Evolutionary conservation across 2,113 vertebrate species (phyloP).

Genomic region (Hydrochoerus hydrochaeris): DNA sequence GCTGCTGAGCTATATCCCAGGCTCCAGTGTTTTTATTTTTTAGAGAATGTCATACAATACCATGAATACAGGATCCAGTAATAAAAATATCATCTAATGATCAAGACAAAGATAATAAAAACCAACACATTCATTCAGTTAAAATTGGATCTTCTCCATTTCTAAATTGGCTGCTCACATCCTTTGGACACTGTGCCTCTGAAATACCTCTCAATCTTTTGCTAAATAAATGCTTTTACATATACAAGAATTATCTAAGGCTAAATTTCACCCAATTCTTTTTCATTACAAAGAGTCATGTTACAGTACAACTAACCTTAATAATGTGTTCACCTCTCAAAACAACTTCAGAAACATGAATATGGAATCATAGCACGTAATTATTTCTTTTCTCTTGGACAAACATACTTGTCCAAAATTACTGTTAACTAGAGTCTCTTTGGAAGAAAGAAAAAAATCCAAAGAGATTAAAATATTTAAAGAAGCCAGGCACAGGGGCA

Average conservation of each 20-base stretch:
- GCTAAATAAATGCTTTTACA: constrained; percentile 20
- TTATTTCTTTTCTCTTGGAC: background rate
- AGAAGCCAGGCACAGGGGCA: background rate
- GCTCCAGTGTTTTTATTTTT: background rate
- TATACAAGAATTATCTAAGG: background rate
- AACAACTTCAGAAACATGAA: constrained; percentile 44
- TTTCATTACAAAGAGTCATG: background rate
- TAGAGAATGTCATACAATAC: background rate
- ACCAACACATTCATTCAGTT: background rate
- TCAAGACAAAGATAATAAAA: background rate
- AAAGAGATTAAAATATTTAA: background rate
- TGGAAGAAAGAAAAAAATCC: constrained; percentile 19
- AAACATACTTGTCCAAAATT: background rate
- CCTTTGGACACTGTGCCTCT: background rate
- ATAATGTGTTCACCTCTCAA: constrained; percentile 10
- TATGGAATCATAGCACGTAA: background rate
- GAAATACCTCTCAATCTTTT: background rate
- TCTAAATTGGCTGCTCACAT: background rate
- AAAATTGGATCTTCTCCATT: background rate
- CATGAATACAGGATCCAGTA: background rate
- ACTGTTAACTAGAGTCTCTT: background rate
- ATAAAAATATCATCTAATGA: constrained; percentile 27
- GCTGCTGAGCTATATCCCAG: too few relatives aligned
- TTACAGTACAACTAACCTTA: background rate
- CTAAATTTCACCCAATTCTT: background rate